Percentiles rank a stretch among this genome's conserved stretches.
Conservation (phyloP, 2,797 vertebrate species). For the Glossophaga mutica region DNA sequence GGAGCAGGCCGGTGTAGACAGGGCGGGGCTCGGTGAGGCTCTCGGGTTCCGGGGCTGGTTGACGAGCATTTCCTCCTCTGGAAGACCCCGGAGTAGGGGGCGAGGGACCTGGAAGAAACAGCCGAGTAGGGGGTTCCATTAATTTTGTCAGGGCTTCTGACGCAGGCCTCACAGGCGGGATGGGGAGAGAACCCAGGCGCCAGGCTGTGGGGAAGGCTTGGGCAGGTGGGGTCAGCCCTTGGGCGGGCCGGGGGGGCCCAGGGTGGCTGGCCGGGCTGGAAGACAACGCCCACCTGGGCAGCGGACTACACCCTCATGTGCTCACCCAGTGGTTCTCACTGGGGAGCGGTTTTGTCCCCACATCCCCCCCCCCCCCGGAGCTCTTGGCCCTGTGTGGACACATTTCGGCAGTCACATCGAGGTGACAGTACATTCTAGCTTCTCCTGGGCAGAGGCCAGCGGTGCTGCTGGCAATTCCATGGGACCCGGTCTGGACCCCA, state of each 20-base stretch:
- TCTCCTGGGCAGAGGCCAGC: background rate
- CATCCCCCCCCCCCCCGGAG: background rate
- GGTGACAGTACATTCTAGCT: too few species aligned
- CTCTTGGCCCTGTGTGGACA: background rate
- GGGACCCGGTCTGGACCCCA: too few species aligned
- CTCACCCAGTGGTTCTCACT: background rate
- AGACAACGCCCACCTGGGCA: background rate
- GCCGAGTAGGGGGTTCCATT: fast-evolving
- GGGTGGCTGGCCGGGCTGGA: too few species aligned
- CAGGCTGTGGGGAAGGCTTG: background rate
- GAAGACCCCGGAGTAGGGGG: background rate
- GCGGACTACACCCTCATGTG: fast-evolving
- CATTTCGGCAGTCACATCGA: too few species aligned
- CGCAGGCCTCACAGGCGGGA: background rate
- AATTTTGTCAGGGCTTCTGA: background rate
- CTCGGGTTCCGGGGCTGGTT: background rate
- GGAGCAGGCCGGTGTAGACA: background rate
- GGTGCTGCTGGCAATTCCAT: background rate
- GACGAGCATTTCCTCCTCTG: background rate
- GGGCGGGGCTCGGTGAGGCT: background rate
- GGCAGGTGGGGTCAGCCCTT: too few species aligned
- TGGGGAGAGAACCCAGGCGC: too few species aligned
- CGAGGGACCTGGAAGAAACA: background rate
- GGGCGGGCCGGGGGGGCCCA: background rate
- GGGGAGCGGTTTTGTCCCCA: background rate